Evolutionary conservation across 2,113 vertebrate genomes (phyloP).

Genomic region (Chionomys nivalis): DNA sequence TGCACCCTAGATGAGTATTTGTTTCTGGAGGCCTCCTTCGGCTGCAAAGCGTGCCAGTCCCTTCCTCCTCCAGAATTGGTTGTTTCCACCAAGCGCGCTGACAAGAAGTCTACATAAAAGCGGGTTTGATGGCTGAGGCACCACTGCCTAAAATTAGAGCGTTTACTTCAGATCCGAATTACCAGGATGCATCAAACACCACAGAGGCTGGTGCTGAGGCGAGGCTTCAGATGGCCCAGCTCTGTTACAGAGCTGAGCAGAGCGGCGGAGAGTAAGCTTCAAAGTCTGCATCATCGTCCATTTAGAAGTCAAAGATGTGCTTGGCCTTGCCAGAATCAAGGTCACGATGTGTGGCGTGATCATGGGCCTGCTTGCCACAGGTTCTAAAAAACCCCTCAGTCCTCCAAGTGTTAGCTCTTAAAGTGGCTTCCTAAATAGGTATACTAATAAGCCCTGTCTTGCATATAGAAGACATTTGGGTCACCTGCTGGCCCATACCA

Average conservation of each 20-base stretch:
- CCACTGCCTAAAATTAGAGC: conserved; percentile 68
- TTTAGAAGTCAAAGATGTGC: conserved; percentile 31
- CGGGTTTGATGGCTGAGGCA: conserved; percentile 40
- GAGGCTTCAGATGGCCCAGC: conserved; percentile 27
- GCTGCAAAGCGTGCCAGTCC: conserved; percentile 46
- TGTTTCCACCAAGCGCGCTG: conserved; percentile 63
- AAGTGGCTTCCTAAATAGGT: background rate
- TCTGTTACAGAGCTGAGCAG: conserved; percentile 5
- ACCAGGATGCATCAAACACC: conserved; percentile 51
- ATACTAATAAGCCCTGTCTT: conserved; percentile 42
- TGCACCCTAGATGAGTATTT: conserved; percentile 70
- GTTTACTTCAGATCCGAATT: conserved; percentile 65
- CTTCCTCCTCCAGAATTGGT: conserved; percentile 59
- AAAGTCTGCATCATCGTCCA: conserved; percentile 43
- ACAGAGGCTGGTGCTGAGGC: conserved; percentile 37
- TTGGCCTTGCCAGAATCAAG: conserved; percentile 30
- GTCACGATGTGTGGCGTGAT: background rate
- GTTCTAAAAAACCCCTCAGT: background rate
- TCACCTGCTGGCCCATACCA: background rate
- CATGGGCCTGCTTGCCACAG: background rate
- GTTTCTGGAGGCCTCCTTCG: conserved; percentile 57
- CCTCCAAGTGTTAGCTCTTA: background rate
- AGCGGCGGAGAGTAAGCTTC: conserved; percentile 41
- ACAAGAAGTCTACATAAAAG: conserved; percentile 56
- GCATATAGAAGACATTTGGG: background rate